Percentiles rank a stretch among this genome's conserved stretches.
These are phyloP conservation scores for Ectropis crepuscularia DNA, from an alignment of 2,888 invertebrate species.

Conservation along the genomic window DNA sequence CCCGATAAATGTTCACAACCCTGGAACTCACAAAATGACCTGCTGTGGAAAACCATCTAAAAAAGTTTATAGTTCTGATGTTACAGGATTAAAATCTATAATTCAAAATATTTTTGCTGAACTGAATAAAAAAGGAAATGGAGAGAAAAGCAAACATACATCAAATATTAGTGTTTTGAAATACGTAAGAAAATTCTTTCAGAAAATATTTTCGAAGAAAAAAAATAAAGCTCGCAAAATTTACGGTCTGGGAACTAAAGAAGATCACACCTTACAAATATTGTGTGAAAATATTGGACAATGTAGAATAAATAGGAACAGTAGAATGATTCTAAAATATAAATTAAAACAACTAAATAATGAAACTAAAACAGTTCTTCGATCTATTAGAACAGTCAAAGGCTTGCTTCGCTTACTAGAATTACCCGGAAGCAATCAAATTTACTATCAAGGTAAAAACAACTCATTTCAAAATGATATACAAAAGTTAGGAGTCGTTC, in stretches of 20 bases:
- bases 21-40: constrained; percentile 36
- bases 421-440: constrained; percentile 37
- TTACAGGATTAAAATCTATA: constrained; percentile 15
- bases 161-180: constrained; percentile 47
- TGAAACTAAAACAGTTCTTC: constrained; percentile 61
- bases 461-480: constrained; percentile 46
- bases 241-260: constrained; percentile 41
- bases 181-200: constrained; percentile 61
- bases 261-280: constrained; percentile 53
- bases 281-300: constrained; percentile 60
- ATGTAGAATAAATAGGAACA: constrained; percentile 51
- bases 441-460: constrained; percentile 18
- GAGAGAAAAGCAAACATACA: constrained; percentile 43
- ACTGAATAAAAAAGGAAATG: constrained; percentile 35
- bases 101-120: constrained; percentile 43
- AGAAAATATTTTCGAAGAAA: constrained; percentile 53
- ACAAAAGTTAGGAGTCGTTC: constrained; percentile 55
- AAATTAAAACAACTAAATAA: constrained; percentile 59
- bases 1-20: constrained; percentile 41
- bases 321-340: constrained; percentile 49
- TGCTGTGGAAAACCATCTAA: constrained; percentile 2
- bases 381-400: constrained; percentile 63
- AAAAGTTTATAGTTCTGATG: constrained; percentile 33
- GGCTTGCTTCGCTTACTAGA: constrained; percentile 57
- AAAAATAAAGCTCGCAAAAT: constrained; percentile 35